These are phyloP conservation scores for Neodontobutis hainanensis DNA, from an alignment of 2,113 vertebrate genomes.

Conservation along the genomic window DNA sequence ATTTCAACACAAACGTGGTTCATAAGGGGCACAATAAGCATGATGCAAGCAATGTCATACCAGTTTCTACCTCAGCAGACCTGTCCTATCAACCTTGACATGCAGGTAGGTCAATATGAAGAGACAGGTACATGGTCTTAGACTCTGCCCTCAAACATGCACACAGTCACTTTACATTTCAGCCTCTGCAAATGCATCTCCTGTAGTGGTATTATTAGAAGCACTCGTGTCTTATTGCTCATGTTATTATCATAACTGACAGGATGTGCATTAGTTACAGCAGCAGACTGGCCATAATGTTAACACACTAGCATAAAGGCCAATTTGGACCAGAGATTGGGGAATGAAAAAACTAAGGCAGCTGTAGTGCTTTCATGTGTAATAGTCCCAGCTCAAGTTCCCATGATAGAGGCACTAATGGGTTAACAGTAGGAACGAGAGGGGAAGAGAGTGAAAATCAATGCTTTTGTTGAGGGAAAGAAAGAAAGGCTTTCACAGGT, in stretches of 20 bases:
- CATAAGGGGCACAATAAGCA: slow-evolving; percentile 22
- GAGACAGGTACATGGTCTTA: slow-evolving; percentile 67
- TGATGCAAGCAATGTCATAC: slow-evolving; percentile 44
- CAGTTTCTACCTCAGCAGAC: slow-evolving; percentile 65
- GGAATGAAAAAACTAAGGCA: slow-evolving; percentile 57
- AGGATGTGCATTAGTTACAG: slow-evolving; percentile 74
- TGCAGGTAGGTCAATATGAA: slow-evolving; percentile 70
- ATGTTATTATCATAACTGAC: slow-evolving; percentile 68
- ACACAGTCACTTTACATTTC: slow-evolving; percentile 61
- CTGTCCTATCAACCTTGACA: slow-evolving; percentile 59
- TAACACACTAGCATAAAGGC: slow-evolving; percentile 50
- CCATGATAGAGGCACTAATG: slow-evolving; percentile 77
- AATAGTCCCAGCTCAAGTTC: slow-evolving; percentile 74
- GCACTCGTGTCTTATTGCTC: slow-evolving; percentile 65
- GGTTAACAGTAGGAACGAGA: slow-evolving; percentile 80
- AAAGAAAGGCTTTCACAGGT: slow-evolving; percentile 82
- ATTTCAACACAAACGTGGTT: neutral
- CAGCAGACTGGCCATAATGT: slow-evolving; percentile 54
- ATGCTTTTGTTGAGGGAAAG: slow-evolving; percentile 80
- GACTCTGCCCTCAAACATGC: slow-evolving; percentile 57
- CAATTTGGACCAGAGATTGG: slow-evolving; percentile 48
- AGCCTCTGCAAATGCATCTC: slow-evolving; percentile 63
- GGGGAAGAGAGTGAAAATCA: slow-evolving; percentile 74
- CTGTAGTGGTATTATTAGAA: slow-evolving; percentile 69
- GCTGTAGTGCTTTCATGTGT: slow-evolving; percentile 64